Evolutionary conservation across 2,888 invertebrate genomes (phyloP), one percentile per base, ranked within the genome.

Genomic region (Agriopis aurantiaria): DNA sequence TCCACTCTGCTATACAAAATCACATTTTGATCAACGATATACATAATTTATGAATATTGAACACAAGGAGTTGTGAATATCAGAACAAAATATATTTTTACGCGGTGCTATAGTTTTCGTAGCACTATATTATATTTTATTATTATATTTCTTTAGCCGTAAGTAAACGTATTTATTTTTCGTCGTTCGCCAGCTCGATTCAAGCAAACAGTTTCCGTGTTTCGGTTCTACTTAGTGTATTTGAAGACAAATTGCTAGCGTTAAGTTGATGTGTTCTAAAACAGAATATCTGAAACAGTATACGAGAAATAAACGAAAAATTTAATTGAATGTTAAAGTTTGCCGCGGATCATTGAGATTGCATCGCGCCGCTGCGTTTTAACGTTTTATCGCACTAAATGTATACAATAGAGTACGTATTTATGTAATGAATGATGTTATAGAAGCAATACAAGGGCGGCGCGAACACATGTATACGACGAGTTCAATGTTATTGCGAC

Each of bases 211-310:
- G 75, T 77, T 78, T 71, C 75, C 74, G 74, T 72, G 80, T 80
- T 83, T 61, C 51, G 11, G 83, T 84, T 87, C 84, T 82, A 81
- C 81, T 85, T 88, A 88, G 86, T 82, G 82, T 90, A 89, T 87
- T 89, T 81, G 83, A 82, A 82, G 80, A 80, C 84, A 78, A 77
- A 79, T 83, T 83, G 81, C 82, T 91, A 92, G 91, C 75, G 72
- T 88, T 92, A 92, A 91, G 91, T 91, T 90, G 85, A 91, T 91
- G 92, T 93, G 91, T 94, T 93, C 91, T 91, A 85, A 87, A 91
- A 92, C 92, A 89, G 89, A 88, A 94, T 94, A 94, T 94, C 94
- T 94, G 92, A 92, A 87, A 90, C 92, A 90, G 94, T 94, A 94
- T 94, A 94, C 94, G 94, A 93, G 82, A 89, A 85, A 87, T 78